Evolutionary conservation across 2,888 invertebrate genomes (phyloP), one percentile per base, ranked within the genome.

Genomic region (Ormyrus thymus): DNA sequence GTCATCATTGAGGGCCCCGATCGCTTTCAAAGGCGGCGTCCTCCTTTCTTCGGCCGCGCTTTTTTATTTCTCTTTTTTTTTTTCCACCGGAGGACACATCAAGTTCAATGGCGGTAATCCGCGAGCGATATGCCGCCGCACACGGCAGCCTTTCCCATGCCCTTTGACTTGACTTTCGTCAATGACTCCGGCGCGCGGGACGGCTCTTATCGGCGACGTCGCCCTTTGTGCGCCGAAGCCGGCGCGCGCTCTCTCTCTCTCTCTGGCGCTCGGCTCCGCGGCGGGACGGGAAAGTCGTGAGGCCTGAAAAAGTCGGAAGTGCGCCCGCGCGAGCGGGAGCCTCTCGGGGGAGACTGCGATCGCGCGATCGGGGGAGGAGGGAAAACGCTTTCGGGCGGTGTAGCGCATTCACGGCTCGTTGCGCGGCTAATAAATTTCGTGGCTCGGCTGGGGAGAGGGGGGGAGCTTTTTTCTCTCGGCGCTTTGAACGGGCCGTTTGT

Each of bases 1-100:
- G 45, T 15, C 2, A 53, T 68, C 75, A 62, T 61, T 50, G 61
- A 76, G n/a, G 29, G 29, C 29, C 29, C 64, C 78, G 73, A 74
- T 74, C 56, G 51, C 64, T 59, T 75, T 79, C 78, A 78, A 78
- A 78, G 77, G 70, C 76, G 68, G 68, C 58, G 45, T 51, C 53
- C 69, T 62, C 48, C 43, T 68, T 50, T 74, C 43, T 29, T 15
- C 50, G n/a, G 9, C 55, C 13, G 13, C 15, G 9, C 10, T 10
- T 15, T 29, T 29, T n/a, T 55, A 7, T 55, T n/a, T 56, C 6
- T 55, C 13, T 45, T 53, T 56, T 55, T 8, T 43, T n/a, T 4
- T 29, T 3, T 29, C 1, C 29, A 29, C 4, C 29, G 29, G 29
- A 29, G 29, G 29, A 4, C 29, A 15, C 13, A 64, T 73, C 73